A percentile compares a stretch with the other conserved stretches of the same genome.
Conservation (phyloP, 2,113 vertebrate genomes). For the Podiceps cristatus region DNA sequence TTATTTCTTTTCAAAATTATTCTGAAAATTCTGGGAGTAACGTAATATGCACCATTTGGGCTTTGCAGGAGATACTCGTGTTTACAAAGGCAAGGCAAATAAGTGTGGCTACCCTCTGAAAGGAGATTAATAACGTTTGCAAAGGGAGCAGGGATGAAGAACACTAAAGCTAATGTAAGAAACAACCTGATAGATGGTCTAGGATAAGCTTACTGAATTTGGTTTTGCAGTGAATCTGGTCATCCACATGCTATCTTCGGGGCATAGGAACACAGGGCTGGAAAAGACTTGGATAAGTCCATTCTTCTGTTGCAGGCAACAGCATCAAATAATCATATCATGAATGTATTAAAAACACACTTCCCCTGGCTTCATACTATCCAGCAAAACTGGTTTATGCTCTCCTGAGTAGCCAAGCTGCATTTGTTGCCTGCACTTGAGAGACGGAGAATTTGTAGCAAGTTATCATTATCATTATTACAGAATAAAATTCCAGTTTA, state of each 20-base stretch:
- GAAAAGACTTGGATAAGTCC: neutral
- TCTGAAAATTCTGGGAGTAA: neutral
- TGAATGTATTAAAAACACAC: neutral
- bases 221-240: neutral
- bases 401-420: neutral
- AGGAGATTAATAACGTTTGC: neutral
- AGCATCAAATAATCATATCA: neutral
- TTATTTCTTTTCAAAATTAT: neutral
- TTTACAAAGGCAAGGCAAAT: neutral
- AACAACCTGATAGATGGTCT: neutral
- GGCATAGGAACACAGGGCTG: neutral
- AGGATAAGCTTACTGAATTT: neutral
- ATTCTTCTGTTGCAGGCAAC: slow-evolving; percentile 15
- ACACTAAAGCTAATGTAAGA: neutral
- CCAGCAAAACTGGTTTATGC: slow-evolving; percentile 5
- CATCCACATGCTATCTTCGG: neutral
- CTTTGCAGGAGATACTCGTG: neutral
- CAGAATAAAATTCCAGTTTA: neutral
- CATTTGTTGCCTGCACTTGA: neutral
- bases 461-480: neutral
- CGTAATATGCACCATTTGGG: neutral
- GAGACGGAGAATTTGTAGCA: neutral
- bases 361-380: neutral
- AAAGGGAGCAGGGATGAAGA: neutral
- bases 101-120: neutral